A percentile compares a stretch with the other conserved stretches of the same genome.
Evolutionary conservation across 1,140 invertebrate genomes (phyloP).

Genomic region (Drosophila repletoides): DNA sequence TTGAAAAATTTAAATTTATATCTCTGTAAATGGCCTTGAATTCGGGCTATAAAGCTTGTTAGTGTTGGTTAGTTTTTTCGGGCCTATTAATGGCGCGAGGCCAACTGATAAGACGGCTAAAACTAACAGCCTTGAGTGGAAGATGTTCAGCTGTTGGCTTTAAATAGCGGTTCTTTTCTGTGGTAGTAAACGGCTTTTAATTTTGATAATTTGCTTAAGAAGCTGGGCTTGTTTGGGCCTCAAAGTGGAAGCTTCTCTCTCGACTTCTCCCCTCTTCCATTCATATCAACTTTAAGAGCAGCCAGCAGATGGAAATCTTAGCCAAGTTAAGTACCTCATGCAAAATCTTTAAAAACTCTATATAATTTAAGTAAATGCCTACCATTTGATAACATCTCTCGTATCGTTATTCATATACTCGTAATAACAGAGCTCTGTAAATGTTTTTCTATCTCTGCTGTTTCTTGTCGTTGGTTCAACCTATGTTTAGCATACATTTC

Average conservation of each 20-base stretch:
- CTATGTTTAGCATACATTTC: slow-evolving; percentile 1
- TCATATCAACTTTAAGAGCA: too few relatives aligned
- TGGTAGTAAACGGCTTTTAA: slow-evolving; percentile 1
- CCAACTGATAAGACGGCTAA: slow-evolving; percentile 22
- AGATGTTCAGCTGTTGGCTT: too few relatives aligned
- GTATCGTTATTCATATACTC: too few relatives aligned
- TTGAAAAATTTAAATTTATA: slow-evolving; percentile 18
- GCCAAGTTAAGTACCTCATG: too few relatives aligned
- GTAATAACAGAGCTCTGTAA: too few relatives aligned
- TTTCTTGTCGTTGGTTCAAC: not conserved
- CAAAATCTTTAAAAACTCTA: too few relatives aligned
- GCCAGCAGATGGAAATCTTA: too few relatives aligned
- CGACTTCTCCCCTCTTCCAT: not conserved
- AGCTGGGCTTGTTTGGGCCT: not conserved
- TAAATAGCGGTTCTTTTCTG: slow-evolving; percentile 15
- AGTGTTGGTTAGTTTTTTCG: slow-evolving; percentile 18
- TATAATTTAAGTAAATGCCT: too few relatives aligned
- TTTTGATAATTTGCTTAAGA: slow-evolving; percentile 1
- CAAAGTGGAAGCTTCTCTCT: not conserved
- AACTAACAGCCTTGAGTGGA: slow-evolving; percentile 7
- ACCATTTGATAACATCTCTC: too few relatives aligned
- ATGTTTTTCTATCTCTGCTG: not conserved
- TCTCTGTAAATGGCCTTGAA: slow-evolving; percentile 43
- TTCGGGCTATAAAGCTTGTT: slow-evolving; percentile 24
- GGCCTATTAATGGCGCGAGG: slow-evolving; percentile 8